Evolutionary conservation across 1,140 invertebrate genomes (phyloP), one percentile per base, ranked within the genome.

Genomic region (Drosophila arawakana): DNA sequence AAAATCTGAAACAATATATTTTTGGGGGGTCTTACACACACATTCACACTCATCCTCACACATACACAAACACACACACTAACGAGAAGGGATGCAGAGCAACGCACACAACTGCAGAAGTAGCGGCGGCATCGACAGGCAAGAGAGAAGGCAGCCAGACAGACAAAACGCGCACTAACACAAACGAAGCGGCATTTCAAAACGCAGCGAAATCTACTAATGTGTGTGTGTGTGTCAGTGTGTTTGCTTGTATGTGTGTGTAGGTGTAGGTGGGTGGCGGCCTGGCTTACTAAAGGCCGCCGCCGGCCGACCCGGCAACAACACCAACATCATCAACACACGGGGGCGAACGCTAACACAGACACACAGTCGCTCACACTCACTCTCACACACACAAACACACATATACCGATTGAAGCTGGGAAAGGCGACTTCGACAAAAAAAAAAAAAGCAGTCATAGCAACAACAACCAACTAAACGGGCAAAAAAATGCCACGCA

Each of bases 1-100:
- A 92, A 92, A 92, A 92, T 90, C 91, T 92, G 91, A 92, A 92
- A 92, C 91, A 92, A 92, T 92, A 92, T 92, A 92, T 92, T 92
- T 83, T 91, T 91, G 84, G 90, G 90, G 90, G 91, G 88, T 73
- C 81, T 73, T 55, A 76, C 82, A 81, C 68, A 81, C 71, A 78
- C 61, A 68, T 69, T 60, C 69, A 61, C 67, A 77, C 25, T 68
- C 58, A 71, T 41, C 50, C 34, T 66, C 30, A 66, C 62, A 71
- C 82, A 81, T 61, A 81, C 67, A 78, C 57, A 68, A 69, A 65
- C 18, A 65, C 62, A 71, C 21, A 77, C 61, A 67, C 73, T 44
- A 67, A 73, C 62, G 68, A 18, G 59, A n/a, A 57, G 43, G 74
- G 71, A 72, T 70, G 71, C 76, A 85, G 63, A 74, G 74, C 69